Conservation (phyloP, 2,113 vertebrate genomes). For the Sciurus niger region DNA sequence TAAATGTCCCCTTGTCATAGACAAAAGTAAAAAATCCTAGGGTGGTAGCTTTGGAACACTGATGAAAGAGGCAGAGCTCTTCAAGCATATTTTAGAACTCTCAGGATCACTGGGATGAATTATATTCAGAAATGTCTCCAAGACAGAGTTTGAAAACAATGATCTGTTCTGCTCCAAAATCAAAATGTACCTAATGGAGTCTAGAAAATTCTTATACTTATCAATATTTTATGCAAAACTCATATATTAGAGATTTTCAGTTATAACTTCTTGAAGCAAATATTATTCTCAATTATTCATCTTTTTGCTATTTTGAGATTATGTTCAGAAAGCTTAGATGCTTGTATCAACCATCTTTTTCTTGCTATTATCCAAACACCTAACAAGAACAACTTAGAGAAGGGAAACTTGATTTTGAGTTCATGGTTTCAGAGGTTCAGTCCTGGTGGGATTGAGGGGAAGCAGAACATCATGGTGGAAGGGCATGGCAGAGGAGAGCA, state of each 20-base stretch:
- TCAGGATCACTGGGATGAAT: constrained; percentile 28
- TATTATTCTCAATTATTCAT: neutral
- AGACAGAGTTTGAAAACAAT: constrained; percentile 29
- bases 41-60: neutral
- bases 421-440: too few relatives aligned
- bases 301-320: constrained; percentile 41
- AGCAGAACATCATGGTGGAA: too few relatives aligned
- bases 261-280: constrained; percentile 1
- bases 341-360: too few relatives aligned
- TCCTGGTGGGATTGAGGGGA: too few relatives aligned
- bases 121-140: constrained; percentile 57
- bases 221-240: neutral
- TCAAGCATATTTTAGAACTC: constrained; percentile 1
- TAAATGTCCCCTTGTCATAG: constrained; percentile 69
- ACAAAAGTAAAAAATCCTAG: constrained; percentile 23
- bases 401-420: too few relatives aligned
- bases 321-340: neutral
- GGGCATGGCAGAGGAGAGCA: too few relatives aligned
- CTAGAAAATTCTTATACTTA: neutral
- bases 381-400: too few relatives aligned
- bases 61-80: constrained; percentile 52
- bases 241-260: neutral
- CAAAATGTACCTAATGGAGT: neutral
- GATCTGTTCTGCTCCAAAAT: neutral
- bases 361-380: too few relatives aligned